Evolutionary conservation across 2,888 invertebrate genomes (phyloP).

Genomic region (Drosophila affinis): DNA sequence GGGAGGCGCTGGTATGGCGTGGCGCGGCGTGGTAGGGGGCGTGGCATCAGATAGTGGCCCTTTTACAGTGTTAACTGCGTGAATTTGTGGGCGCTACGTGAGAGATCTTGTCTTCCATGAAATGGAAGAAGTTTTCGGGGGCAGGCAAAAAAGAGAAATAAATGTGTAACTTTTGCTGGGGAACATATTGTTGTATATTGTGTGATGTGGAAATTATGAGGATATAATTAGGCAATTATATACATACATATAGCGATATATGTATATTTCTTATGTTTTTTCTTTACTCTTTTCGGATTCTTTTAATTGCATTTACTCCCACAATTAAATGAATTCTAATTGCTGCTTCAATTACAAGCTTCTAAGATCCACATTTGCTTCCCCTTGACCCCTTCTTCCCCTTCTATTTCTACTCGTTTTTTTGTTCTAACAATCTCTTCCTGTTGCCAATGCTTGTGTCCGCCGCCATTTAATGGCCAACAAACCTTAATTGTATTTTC

Average conservation of each 20-base stretch:
- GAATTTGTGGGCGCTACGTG: constrained; percentile 7
- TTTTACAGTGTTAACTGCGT: constrained; percentile 35
- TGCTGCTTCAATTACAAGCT: not conserved
- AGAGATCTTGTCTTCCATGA: not conserved
- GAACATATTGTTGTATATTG: not conserved
- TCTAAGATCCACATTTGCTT: no score
- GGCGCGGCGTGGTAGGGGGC: no score
- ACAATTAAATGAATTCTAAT: not conserved
- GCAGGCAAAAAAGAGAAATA: not conserved
- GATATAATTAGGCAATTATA: constrained; percentile 1
- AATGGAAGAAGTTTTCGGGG: not conserved
- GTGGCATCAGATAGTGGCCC: constrained; percentile 36
- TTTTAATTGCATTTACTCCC: not conserved
- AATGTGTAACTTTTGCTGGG: not conserved
- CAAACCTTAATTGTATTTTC: constrained; percentile 35
- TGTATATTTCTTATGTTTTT: no score
- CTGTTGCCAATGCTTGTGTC: constrained; percentile 21
- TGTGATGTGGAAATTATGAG: not conserved
- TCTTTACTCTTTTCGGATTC: not conserved
- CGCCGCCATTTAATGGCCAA: constrained; percentile 43
- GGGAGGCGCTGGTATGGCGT: not conserved
- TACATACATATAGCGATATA: no score
- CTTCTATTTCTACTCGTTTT: not conserved
- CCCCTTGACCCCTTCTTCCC: not conserved
- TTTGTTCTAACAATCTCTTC: constrained; percentile 2